These are phyloP conservation scores for Pteropus alecto DNA, from an alignment of 2,113 vertebrate genomes.

Conservation along the genomic window DNA sequence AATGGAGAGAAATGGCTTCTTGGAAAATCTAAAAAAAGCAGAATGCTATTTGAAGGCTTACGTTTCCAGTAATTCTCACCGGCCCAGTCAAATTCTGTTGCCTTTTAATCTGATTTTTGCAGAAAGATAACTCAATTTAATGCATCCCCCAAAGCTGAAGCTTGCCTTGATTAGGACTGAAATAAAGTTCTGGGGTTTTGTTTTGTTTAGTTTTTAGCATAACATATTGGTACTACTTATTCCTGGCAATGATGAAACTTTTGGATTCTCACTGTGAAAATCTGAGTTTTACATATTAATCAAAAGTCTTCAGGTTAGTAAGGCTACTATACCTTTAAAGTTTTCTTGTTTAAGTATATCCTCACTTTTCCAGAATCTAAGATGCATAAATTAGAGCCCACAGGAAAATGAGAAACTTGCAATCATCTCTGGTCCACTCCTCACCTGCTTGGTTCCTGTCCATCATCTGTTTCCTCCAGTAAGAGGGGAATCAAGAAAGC, in stretches of 20 bases:
- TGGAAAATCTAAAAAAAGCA: constrained; percentile 24
- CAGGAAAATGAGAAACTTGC: neutral
- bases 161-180: neutral
- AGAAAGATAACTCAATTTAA: neutral
- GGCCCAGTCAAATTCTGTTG: neutral
- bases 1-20: constrained; percentile 7
- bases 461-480: neutral
- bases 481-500: neutral
- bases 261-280: neutral
- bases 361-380: neutral
- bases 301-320: neutral
- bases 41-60: neutral
- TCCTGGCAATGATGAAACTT: neutral
- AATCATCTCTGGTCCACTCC: neutral
- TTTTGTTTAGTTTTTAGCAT: neutral
- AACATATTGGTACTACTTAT: neutral
- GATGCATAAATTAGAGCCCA: neutral
- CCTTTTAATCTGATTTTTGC: constrained; percentile 12
- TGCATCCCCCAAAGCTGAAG: neutral
- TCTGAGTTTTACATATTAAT: neutral
- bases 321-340: neutral
- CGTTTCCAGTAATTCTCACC: neutral
- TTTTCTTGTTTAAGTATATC: neutral
- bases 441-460: neutral
- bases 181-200: neutral